A percentile compares a stretch with the other conserved stretches of the same genome.
These are phyloP conservation scores for Zosterops pallidus DNA, from an alignment of 2,113 vertebrate species.

Conservation along the genomic window DNA sequence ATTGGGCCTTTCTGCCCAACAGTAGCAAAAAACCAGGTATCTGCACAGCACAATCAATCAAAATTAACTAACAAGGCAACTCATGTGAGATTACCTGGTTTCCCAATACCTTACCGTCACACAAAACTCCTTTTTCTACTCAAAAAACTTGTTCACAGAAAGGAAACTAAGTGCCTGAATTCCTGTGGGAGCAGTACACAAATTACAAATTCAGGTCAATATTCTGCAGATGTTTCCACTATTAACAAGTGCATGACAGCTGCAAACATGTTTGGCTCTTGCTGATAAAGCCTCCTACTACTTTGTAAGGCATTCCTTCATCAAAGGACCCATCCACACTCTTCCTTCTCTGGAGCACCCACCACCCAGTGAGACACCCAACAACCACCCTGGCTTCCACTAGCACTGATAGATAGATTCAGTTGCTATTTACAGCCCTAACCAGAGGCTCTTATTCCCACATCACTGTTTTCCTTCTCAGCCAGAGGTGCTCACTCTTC, in stretches of 20 bases:
- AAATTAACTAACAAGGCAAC: not conserved
- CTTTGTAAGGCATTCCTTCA: not conserved
- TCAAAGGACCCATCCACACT: not conserved
- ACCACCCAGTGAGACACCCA: not conserved
- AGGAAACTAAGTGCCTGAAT: not conserved
- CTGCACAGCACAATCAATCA: not conserved
- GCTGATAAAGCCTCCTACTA: not conserved
- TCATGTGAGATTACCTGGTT: not conserved
- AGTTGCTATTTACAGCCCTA: not conserved
- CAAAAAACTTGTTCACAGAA: not conserved
- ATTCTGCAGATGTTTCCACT: not conserved
- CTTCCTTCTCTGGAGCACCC: not conserved
- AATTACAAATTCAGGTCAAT: not conserved
- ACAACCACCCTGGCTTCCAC: not conserved
- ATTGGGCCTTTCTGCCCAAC: not conserved
- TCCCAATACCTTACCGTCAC: not conserved
- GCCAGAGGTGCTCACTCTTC: not conserved
- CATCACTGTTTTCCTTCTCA: rapidly evolving
- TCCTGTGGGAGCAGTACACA: not conserved
- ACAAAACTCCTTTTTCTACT: not conserved
- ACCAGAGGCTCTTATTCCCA: not conserved
- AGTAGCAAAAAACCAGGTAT: not conserved
- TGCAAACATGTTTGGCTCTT: not conserved
- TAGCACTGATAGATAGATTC: rapidly evolving
- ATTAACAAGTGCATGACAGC: not conserved